Percentiles rank a stretch among this genome's conserved stretches.
These are phyloP conservation scores for Quadroppia sp. DNA, from an alignment of 2,888 invertebrate species.

Conservation along the genomic window DNA sequence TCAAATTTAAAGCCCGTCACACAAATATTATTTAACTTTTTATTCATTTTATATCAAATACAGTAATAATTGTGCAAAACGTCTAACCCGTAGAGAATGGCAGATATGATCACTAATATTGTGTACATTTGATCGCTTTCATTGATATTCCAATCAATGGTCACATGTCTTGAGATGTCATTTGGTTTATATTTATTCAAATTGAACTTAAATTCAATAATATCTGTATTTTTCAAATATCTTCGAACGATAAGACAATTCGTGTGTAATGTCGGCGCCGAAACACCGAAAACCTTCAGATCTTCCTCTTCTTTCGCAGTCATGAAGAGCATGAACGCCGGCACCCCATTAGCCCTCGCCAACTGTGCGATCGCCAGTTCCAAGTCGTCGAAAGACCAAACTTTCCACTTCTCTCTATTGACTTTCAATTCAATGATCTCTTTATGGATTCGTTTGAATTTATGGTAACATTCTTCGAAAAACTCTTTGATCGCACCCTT, in stretches of 20 bases:
- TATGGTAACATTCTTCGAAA: background rate
- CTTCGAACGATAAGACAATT: background rate
- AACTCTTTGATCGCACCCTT: background rate
- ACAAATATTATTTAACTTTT: no score
- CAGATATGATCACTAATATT: no score
- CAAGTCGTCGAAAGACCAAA: background rate
- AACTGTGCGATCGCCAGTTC: background rate
- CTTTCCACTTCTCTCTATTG: background rate
- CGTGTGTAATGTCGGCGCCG: background rate
- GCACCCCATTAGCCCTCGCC: background rate
- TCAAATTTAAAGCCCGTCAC: no score
- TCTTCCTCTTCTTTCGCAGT: background rate
- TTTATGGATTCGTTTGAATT: background rate
- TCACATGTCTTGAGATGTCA: no score
- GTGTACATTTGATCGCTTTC: no score
- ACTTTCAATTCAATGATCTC: background rate
- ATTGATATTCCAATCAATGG: no score
- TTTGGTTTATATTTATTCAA: no score
- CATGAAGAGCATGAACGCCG: background rate
- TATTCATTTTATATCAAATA: no score
- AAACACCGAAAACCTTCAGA: background rate
- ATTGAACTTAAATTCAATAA: background rate
- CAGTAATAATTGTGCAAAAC: no score
- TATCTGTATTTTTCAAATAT: background rate
- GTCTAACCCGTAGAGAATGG: no score